Conservation (phyloP, 2,797 vertebrate species). For the Pseudotriccus pelzelni region DNA sequence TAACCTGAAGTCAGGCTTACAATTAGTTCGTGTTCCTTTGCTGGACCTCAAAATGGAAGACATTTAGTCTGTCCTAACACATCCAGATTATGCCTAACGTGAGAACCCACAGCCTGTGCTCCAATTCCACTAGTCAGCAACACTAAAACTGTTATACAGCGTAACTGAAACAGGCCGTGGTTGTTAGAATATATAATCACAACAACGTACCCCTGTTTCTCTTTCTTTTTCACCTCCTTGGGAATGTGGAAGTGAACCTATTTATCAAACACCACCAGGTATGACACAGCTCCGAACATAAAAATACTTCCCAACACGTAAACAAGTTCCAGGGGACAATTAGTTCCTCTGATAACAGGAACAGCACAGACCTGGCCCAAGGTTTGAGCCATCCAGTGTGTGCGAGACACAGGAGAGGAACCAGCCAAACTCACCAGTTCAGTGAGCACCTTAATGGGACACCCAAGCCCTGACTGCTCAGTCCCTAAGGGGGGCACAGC, state of each 20-base stretch:
- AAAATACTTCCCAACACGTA: not conserved
- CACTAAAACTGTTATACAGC: not conserved
- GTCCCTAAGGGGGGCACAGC: not conserved
- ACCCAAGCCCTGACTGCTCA: not conserved
- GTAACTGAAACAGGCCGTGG: not conserved
- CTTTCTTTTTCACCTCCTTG: not conserved
- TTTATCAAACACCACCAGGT: not conserved
- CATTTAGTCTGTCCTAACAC: not conserved
- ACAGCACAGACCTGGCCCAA: not conserved
- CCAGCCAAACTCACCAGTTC: not conserved
- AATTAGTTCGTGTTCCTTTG: not conserved
- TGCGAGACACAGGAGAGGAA: not conserved
- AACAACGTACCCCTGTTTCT: not conserved
- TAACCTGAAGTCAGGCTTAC: not conserved
- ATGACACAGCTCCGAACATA: not conserved
- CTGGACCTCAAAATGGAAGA: not conserved
- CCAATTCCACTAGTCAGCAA: not conserved
- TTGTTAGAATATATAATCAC: fast-evolving
- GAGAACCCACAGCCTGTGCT: not conserved
- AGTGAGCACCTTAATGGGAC: not conserved
- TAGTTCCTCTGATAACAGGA: not conserved
- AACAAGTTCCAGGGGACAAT: not conserved
- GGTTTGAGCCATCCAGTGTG: not conserved
- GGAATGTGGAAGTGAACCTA: not conserved
- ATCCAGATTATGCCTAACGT: not conserved